phyloP scores from a whole-genome alignment of 1,140 invertebrate genomes.

The Neodiprion pinetum region DNA sequence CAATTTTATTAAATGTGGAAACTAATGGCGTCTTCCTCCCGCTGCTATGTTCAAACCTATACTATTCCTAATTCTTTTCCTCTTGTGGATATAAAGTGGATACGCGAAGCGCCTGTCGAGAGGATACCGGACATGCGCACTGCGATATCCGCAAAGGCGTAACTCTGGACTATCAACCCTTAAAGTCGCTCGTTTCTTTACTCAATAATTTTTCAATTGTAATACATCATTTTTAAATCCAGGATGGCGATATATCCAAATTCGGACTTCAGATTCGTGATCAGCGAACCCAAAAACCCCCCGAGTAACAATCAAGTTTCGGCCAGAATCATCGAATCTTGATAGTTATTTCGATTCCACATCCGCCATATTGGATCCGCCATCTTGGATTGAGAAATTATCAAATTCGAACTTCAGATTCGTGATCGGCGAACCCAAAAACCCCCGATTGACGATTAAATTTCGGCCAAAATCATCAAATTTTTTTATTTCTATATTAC shows the following conservation, averaged over 20 bases:
- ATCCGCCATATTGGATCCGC: too few relatives aligned
- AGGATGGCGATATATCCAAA: not conserved
- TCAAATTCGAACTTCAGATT: too few relatives aligned
- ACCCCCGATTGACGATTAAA: too few relatives aligned
- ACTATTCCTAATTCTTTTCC: not conserved
- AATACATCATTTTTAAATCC: not conserved
- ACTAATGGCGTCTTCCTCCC: too few relatives aligned
- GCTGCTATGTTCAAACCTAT: too few relatives aligned
- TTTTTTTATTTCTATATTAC: too few relatives aligned
- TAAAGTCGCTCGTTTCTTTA: not conserved
- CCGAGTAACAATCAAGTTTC: not conserved
- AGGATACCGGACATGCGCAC: slow-evolving; percentile 38
- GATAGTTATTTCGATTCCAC: too few relatives aligned
- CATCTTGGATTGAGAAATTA: too few relatives aligned
- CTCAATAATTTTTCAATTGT: slow-evolving; percentile 6
- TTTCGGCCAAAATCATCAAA: too few relatives aligned
- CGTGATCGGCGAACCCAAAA: too few relatives aligned
- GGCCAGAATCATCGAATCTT: too few relatives aligned
- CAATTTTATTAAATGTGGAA: too few relatives aligned
- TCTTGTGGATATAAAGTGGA: not conserved
- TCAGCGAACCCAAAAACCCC: not conserved
- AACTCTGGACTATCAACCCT: not conserved
- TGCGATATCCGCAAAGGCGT: not conserved
- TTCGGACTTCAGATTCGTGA: not conserved
- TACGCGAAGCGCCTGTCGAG: slow-evolving; percentile 25